A percentile compares a stretch with the other conserved stretches of the same genome.
These are phyloP conservation scores for Pogonocherus hispidulus DNA, from an alignment of 2,888 invertebrate species.

Conservation along the genomic window DNA sequence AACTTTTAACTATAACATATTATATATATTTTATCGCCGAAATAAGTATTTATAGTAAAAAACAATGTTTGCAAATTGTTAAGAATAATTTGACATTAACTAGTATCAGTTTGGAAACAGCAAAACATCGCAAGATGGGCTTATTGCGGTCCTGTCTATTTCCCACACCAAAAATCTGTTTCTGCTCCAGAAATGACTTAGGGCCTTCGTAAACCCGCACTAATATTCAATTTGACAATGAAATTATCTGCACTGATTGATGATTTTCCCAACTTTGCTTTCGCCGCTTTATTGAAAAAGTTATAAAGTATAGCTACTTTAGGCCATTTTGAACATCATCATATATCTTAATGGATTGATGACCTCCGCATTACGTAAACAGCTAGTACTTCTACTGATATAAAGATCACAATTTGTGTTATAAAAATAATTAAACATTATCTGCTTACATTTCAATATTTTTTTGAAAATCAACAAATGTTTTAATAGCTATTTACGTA, in stretches of 20 bases:
- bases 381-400: conserved; percentile 54
- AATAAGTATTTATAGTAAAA: too few species aligned
- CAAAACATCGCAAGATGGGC: not conserved
- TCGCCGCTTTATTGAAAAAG: conserved; percentile 56
- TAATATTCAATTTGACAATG: conserved; percentile 64
- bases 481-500: too few species aligned
- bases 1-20: too few species aligned
- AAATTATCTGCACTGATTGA: conserved; percentile 65
- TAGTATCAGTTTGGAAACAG: not conserved
- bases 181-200: conserved; percentile 59
- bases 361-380: conserved; percentile 57
- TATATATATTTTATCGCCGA: too few species aligned
- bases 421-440: too few species aligned
- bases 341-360: conserved; percentile 63
- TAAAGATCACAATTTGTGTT: conserved; percentile 21
- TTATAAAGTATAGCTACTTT: conserved; percentile 51
- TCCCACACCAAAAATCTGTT: conserved; percentile 58
- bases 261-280: conserved; percentile 58
- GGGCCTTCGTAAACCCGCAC: conserved; percentile 54
- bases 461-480: too few species aligned
- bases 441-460: too few species aligned
- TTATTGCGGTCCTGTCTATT: conserved; percentile 51
- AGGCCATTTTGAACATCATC: conserved; percentile 43
- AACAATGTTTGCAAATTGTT: too few species aligned
- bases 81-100: too few species aligned